Base-by-base conservation (phyloP, 1,140 invertebrate species). In the Eumeta japonica region DNA sequence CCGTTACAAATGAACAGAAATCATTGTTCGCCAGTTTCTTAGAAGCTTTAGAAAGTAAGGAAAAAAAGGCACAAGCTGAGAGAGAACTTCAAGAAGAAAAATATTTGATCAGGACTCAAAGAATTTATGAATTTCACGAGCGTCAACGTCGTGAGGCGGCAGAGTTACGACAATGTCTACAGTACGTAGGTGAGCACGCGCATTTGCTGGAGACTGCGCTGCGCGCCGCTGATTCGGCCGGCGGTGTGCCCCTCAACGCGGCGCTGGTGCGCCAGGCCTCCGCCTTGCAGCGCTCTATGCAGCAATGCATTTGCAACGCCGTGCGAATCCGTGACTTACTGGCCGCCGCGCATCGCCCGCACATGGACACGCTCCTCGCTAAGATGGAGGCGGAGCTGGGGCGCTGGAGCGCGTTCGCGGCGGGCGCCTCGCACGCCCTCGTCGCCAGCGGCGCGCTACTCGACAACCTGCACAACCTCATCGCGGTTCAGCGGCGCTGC, bases 391-490 rank as follows among this genome's bases (percentile, higher is more conserved):
- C 59, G 59, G 7, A n/a, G n/a, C n/a, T 24, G 20, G 20, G 20
- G 5, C n/a, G n/a, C n/a, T 73, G 68, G 68, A 73, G 63, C 30
- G 57, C 62, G 43, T 73, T 73, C 52, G 49, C 70, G 47, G 61
- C 66, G 48, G 62, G 62, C 44, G 68, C 68, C 18, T 55, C 60
- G 35, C 63, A 66, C 48, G 68, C 68, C 46, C 58, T 63, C 24
- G 62, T 56, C 60, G 62, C 61, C 61, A 58, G 61, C 9, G 65
- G 68, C 50, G 57, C 61, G 12, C 55, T 66, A 41, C 55, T 68
- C 40, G 68, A 70, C 47, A 73, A 73, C 35, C 48, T 73, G 46
- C 64, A 71, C 45, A 73, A 73, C 41, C 53, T 73, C 41, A 62
- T 70, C 40, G 67, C 58, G 33, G 63, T 63, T 46, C 67, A 72